Conservation (phyloP, 2,113 vertebrate species). For the Lasiurus cinereus region DNA sequence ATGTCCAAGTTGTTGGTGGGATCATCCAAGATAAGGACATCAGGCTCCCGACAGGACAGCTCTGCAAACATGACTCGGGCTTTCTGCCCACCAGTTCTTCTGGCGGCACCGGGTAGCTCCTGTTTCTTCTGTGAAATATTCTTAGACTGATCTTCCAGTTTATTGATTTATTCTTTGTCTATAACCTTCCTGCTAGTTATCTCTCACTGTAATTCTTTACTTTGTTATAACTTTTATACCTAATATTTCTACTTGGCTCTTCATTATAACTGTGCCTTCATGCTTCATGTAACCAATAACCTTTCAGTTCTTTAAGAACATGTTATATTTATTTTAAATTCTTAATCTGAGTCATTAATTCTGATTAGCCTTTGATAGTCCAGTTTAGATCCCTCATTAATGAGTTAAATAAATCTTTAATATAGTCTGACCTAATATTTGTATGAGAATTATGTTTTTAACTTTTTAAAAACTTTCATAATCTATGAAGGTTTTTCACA, state of each 20-base stretch:
- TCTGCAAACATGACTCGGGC: conserved; percentile 95
- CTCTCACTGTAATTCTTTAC: not conserved
- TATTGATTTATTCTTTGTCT: not conserved
- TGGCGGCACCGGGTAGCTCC: not conserved
- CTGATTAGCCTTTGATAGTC: not conserved
- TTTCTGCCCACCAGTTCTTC: conserved; percentile 91
- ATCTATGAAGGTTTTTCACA: not conserved
- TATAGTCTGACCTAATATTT: not conserved
- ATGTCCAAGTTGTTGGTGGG: conserved; percentile 97
- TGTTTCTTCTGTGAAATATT: not conserved
- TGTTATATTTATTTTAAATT: conserved; percentile 31
- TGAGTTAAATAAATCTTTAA: not conserved
- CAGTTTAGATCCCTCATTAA: not conserved
- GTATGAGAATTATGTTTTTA: not conserved
- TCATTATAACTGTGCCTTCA: not conserved
- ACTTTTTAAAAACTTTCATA: conserved; percentile 12
- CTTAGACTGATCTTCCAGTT: not conserved
- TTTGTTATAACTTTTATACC: conserved; percentile 10
- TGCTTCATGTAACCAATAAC: not conserved
- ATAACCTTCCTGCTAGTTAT: not conserved
- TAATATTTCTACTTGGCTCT: not conserved
- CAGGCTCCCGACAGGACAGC: conserved; percentile 93
- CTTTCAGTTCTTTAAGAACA: not conserved
- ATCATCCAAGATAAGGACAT: conserved; percentile 87
- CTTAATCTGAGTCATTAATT: not conserved